These are phyloP conservation scores for Leptinotarsa undecemlineata DNA, from an alignment of 1,140 invertebrate genomes.

Conservation along the genomic window DNA sequence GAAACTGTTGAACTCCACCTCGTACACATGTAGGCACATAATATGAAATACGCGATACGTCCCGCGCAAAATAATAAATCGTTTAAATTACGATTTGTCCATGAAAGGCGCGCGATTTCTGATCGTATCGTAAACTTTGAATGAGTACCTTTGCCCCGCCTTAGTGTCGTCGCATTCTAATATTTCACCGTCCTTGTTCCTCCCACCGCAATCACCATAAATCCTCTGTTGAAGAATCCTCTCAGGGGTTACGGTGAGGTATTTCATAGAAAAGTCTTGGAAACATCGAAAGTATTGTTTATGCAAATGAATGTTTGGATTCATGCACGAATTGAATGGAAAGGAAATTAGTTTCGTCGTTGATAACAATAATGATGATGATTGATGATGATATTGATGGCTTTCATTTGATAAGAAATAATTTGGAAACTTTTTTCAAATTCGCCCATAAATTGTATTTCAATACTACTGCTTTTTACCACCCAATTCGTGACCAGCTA, in stretches of 20 bases:
- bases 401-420: too few species aligned
- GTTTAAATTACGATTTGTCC: conserved; percentile 33
- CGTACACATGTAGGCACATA: conserved; percentile 11
- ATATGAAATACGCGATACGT: conserved; percentile 28
- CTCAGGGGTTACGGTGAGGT: background rate
- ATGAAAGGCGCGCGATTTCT: conserved; percentile 24
- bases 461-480: too few species aligned
- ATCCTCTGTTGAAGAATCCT: conserved; percentile 16
- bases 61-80: conserved; percentile 31
- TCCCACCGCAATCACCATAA: conserved; percentile 27
- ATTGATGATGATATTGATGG: too few species aligned
- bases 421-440: too few species aligned
- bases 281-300: background rate
- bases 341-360: too few species aligned
- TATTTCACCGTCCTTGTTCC: conserved; percentile 26
- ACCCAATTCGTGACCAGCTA: too few species aligned
- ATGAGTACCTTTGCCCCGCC: conserved; percentile 11
- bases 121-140: conserved; percentile 28
- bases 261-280: background rate
- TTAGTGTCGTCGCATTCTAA: conserved; percentile 29
- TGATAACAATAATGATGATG: too few species aligned
- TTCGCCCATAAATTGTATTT: too few species aligned
- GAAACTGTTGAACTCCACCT: background rate
- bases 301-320: background rate
- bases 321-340: background rate